Evolutionary conservation across 2,797 vertebrate species (phyloP), one percentile per base, ranked within the genome.

Genomic region (Pseudopleuronectes americanus): DNA sequence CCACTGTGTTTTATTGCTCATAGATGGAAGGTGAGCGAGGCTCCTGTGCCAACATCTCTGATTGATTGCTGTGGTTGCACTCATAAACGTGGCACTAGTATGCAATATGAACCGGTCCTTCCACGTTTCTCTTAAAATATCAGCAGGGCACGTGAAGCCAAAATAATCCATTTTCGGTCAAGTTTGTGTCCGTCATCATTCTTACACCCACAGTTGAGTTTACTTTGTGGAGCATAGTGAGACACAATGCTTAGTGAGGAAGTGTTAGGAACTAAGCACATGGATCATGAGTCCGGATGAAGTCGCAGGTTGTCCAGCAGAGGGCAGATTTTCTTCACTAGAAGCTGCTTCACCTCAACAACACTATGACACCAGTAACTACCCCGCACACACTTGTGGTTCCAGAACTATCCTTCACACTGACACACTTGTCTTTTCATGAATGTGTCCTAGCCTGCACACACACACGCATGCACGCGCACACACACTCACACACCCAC

Each of bases 241-340:
- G 45, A 4, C 47, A 38, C n/a, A 10, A 9, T 14, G 54, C 16
- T 53, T 4, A 16, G 8, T 1, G 28, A 23, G 12, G 16, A 56
- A 24, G 22, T 3, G 48, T 51, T 13, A 4, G 12, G 9, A 19
- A 14, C 51, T 49, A 36, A 45, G 43, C 6, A 7, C 14, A 22
- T 28, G 16, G 26, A 28, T 21, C n/a, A 17, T n/a, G 23, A 65
- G 38, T 21, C 19, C 47, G 13, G 22, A 10, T 41, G 6, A 26
- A 59, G 6, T n/a, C 5, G 54, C n/a, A 24, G 2, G 8, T 48
- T 55, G 17, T 76, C 93, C 93, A 92, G 88, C 77, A 92, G 93
- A 60, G 84, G 92, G 92, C 91, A 88, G 77, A 55, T 88, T 81
- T 71, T 80, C 74, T 81, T 82, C 90, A 86, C 45, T 57, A 23